Evolutionary conservation across 2,797 vertebrate genomes (phyloP).

Genomic region (Enteromius afrohamiltoni): DNA sequence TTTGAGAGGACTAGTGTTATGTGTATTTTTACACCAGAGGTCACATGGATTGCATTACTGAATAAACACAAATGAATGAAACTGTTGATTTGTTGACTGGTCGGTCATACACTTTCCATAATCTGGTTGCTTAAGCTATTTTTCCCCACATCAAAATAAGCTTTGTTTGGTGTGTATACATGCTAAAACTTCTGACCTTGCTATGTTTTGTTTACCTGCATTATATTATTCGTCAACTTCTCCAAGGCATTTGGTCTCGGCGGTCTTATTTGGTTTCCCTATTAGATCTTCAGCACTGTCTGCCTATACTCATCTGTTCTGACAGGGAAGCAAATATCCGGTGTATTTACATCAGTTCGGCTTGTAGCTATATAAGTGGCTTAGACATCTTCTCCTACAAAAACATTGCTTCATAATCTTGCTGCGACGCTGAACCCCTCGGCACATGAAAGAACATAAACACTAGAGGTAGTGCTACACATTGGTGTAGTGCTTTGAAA

Average conservation of each 20-base stretch:
- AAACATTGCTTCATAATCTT: not conserved
- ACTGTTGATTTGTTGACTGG: not conserved
- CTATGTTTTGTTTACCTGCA: not conserved
- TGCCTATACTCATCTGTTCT: not conserved
- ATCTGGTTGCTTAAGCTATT: conserved; percentile 22
- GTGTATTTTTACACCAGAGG: conserved; percentile 16
- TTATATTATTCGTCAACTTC: not conserved
- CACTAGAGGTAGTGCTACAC: not conserved
- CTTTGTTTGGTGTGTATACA: conserved; percentile 13
- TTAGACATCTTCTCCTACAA: not conserved
- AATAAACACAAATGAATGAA: conserved; percentile 20
- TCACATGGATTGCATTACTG: conserved; percentile 43
- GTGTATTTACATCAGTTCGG: not conserved
- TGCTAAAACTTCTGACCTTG: not conserved
- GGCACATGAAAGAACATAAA: not conserved
- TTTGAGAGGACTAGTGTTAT: conserved; percentile 3
- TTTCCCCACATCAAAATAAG: conserved; percentile 10
- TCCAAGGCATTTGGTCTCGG: not conserved
- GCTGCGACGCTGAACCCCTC: not conserved
- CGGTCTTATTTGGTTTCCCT: not conserved
- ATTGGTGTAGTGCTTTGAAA: not conserved
- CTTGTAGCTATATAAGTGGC: not conserved
- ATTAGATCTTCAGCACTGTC: not conserved
- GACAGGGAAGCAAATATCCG: not conserved
- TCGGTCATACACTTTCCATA: conserved; percentile 46